Evolutionary conservation across 1,140 invertebrate genomes (phyloP).

Genomic region (Phortica variegata): DNA sequence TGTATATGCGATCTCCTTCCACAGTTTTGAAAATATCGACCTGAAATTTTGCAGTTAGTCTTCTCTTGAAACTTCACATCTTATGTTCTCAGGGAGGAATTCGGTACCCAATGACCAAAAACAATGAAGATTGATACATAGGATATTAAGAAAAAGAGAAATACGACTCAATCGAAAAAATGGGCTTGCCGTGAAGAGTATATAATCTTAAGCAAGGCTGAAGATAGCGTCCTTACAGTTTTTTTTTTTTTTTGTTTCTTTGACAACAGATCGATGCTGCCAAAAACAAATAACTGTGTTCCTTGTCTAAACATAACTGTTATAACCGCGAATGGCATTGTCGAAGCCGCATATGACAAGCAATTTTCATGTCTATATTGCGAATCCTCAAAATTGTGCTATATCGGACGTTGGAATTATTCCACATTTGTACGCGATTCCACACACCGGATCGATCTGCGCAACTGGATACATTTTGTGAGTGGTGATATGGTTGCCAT

Average conservation of each 20-base stretch:
- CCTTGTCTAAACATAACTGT: constrained; percentile 31
- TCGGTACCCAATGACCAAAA: too few relatives aligned
- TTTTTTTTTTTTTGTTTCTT: too few relatives aligned
- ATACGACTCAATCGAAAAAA: too few relatives aligned
- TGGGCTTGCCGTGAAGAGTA: too few relatives aligned
- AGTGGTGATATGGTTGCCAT: constrained; percentile 18
- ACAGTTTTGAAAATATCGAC: too few relatives aligned
- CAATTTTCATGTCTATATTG: constrained; percentile 19
- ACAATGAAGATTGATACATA: too few relatives aligned
- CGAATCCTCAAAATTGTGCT: constrained; percentile 5
- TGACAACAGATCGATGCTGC: constrained; percentile 19
- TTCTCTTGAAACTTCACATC: too few relatives aligned
- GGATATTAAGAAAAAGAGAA: too few relatives aligned
- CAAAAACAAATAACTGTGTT: constrained; percentile 23
- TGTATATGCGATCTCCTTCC: background rate
- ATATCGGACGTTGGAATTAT: constrained; percentile 12
- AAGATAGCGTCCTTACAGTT: too few relatives aligned
- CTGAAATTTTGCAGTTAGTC: too few relatives aligned
- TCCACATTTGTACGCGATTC: constrained; percentile 28
- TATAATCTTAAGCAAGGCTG: too few relatives aligned
- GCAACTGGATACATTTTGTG: constrained; percentile 34
- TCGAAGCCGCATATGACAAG: constrained; percentile 31
- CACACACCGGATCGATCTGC: constrained; percentile 29
- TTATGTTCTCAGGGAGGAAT: too few relatives aligned
- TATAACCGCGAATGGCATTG: constrained; percentile 17